Base-by-base conservation (phyloP, 1,140 invertebrate genomes). In the Heliconius eleuchia region DNA sequence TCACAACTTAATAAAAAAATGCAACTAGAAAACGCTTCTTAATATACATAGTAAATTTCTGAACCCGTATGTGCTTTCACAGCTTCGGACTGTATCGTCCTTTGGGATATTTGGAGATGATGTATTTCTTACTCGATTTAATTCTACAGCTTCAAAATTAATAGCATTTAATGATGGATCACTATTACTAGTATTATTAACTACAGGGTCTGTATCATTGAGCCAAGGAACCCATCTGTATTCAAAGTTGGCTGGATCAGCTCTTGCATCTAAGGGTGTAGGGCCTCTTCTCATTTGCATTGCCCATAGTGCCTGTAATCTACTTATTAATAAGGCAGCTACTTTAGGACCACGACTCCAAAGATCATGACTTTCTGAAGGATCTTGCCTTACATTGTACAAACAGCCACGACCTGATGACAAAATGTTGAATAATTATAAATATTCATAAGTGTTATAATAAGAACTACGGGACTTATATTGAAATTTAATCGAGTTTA, bases 151-250 rank as follows among this genome's bases (percentile, higher is more conserved):
- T 60, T n/a, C 34, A 46, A 57, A n/a, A 13, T 74, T 74, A 18
- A 77, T 71, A 27, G 37, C 27, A 57, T 76, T 75, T 73, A 73
- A 5, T 16, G 57, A 73, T 18, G 57, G 6, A 52, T 6, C 77
- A 11, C 16, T 39, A 66, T 23, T 82, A 30, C 52, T 77, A 30
- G 34, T 79, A 71, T 39, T 74, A 74, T 80, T 71, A 52, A 52
- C 39, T 57, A 60, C 34, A 27, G 27, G 60, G 39, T 13, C 79
- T 79, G 82, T 82, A 37, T 74, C 80, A 39, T 86, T 87, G 30
- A 92, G 74, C 91, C 91, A 94, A 4, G 92, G 89, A 39, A 85
- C 71, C 92, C 92, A 94, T 4, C 81, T 83, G 50, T 92, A 94
- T 75, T 84, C 83, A 57, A 87, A 91, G 75, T 88, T 87, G 0